Evolutionary conservation across 2,797 vertebrate species (phyloP).

Genomic region (Paguma larvata): DNA sequence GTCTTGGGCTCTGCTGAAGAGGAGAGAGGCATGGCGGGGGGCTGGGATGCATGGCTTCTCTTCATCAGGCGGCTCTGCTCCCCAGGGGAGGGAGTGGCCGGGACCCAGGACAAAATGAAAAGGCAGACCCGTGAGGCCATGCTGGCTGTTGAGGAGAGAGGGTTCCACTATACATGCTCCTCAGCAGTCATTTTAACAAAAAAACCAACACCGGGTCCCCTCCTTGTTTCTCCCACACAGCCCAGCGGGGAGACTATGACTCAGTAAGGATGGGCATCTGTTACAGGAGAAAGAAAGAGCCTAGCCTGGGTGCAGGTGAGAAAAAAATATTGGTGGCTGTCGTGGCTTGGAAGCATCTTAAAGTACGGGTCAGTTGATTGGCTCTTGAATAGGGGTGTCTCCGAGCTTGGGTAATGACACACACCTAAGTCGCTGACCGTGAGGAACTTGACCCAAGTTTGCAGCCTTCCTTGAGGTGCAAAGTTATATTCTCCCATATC

Average conservation of each 20-base stretch:
- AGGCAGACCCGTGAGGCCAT: neutral
- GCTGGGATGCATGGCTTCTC: neutral
- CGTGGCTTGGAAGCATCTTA: constrained; percentile 17
- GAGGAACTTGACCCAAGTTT: accelerated
- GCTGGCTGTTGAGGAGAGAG: neutral
- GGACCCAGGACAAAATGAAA: neutral
- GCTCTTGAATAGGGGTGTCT: neutral
- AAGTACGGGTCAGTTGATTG: neutral
- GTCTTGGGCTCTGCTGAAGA: neutral
- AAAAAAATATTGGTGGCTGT: neutral
- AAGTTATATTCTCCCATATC: neutral
- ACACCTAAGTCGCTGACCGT: accelerated
- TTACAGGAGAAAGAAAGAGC: neutral
- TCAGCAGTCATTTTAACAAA: neutral
- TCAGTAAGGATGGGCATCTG: neutral
- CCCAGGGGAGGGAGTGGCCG: neutral
- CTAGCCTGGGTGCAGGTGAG: neutral
- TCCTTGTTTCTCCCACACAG: neutral
- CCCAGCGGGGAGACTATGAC: neutral
- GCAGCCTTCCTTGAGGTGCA: neutral
- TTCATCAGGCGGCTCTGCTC: neutral
- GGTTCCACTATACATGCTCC: no score
- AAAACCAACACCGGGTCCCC: neutral
- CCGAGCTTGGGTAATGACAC: accelerated
- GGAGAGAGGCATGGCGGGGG: neutral